phyloP scores from a whole-genome alignment of 2,888 invertebrate genomes.

The Athetis lepigone region DNA sequence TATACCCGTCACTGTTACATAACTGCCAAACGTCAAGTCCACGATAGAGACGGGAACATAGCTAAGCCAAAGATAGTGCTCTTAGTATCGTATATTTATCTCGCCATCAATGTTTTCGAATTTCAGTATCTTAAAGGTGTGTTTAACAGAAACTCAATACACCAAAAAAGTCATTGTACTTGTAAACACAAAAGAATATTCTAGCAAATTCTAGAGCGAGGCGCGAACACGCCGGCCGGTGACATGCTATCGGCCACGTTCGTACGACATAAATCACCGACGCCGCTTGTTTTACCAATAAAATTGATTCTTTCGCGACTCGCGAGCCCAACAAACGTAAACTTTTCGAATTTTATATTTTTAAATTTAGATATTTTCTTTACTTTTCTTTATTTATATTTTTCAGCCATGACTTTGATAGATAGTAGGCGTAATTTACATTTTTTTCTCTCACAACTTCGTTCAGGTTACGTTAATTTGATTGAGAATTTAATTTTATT shows the following conservation, averaged over 20 bases:
- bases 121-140: slow-evolving; percentile 35
- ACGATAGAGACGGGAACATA: too few relatives aligned
- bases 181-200: slow-evolving; percentile 85
- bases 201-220: slow-evolving; percentile 85
- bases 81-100: too few relatives aligned
- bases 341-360: slow-evolving; percentile 63
- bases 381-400: slow-evolving; percentile 31
- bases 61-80: too few relatives aligned
- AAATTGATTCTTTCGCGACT: slow-evolving; percentile 87
- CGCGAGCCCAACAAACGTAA: slow-evolving; percentile 72
- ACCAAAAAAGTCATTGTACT: slow-evolving; percentile 71
- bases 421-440: slow-evolving; percentile 37
- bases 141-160: slow-evolving; percentile 59
- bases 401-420: slow-evolving; percentile 51
- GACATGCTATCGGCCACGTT: slow-evolving; percentile 88
- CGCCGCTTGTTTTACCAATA: slow-evolving; percentile 88
- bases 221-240: slow-evolving; percentile 83
- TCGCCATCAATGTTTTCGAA: slow-evolving; percentile 12
- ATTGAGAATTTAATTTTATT: slow-evolving; percentile 29
- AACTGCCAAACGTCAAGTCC: too few relatives aligned
- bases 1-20: too few relatives aligned
- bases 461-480: slow-evolving; percentile 16
- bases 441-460: slow-evolving; percentile 8
- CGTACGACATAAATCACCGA: slow-evolving; percentile 86
- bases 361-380: slow-evolving; percentile 56